Percentiles rank a stretch among this genome's conserved stretches.
phyloP scores from a whole-genome alignment of 1,140 invertebrate genomes.

The Cepaea nemoralis region DNA sequence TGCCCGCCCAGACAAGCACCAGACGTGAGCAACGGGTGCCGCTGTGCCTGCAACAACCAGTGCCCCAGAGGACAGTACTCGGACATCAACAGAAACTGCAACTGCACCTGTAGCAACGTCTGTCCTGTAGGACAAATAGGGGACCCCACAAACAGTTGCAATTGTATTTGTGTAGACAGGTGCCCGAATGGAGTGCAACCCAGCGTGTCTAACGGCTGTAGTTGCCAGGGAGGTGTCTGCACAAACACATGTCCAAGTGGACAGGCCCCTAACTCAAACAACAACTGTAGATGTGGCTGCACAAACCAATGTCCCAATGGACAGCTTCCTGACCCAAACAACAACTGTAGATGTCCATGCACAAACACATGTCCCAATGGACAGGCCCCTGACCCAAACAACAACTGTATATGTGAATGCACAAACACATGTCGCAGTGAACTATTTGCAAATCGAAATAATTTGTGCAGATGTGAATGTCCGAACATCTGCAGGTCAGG shows the following conservation, averaged over 20 bases:
- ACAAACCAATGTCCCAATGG: background rate
- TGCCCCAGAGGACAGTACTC: background rate
- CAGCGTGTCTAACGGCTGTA: background rate
- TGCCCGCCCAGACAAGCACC: background rate
- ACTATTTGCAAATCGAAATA: background rate
- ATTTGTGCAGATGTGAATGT: conserved; percentile 2
- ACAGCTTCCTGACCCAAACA: background rate
- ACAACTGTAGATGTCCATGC: background rate
- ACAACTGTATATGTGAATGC: background rate
- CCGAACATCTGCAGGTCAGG: too few relatives aligned
- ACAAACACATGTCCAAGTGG: background rate
- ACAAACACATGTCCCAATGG: background rate
- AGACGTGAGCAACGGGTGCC: background rate
- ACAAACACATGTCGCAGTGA: background rate
- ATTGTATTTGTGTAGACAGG: background rate
- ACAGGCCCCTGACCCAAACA: background rate
- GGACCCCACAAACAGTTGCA: background rate
- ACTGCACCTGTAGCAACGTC: background rate
- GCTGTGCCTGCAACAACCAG: background rate
- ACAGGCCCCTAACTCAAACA: background rate
- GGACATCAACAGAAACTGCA: background rate
- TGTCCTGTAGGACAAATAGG: background rate
- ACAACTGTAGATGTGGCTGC: background rate
- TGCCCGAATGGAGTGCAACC: background rate
- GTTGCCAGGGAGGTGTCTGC: background rate